Percentiles rank a stretch among this genome's conserved stretches.
phyloP scores from a whole-genome alignment of 2,113 vertebrate genomes.

The Aspiorhynchus laticeps region DNA sequence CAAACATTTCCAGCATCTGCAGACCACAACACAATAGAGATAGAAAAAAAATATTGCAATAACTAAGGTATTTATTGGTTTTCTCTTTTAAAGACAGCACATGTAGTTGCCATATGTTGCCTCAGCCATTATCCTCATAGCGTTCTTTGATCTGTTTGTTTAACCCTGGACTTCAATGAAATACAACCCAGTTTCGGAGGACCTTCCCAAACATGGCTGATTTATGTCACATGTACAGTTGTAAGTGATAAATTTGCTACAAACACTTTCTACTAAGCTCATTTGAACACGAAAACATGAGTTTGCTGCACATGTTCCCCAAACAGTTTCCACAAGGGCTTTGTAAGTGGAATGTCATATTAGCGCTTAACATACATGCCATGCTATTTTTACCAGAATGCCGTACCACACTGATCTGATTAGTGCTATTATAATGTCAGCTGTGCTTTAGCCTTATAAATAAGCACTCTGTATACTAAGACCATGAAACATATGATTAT shows the following conservation, averaged over 20 bases:
- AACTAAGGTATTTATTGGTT: neutral
- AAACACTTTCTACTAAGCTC: neutral
- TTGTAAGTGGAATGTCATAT: neutral
- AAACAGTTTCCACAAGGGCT: neutral
- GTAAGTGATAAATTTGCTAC: neutral
- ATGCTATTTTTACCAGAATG: conserved; percentile 18
- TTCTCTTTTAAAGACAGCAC: neutral
- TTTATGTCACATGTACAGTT: neutral
- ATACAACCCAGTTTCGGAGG: neutral
- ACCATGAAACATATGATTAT: neutral
- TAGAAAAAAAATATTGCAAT: neutral
- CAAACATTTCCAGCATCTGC: conserved; percentile 91
- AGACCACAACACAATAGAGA: neutral
- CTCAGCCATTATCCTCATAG: conserved; percentile 1
- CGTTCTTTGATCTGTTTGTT: conserved; percentile 18
- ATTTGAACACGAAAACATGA: neutral
- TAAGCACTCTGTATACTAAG: neutral
- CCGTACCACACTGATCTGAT: conserved; percentile 9
- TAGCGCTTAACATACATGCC: neutral
- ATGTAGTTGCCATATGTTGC: conserved; percentile 1
- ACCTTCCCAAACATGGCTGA: neutral
- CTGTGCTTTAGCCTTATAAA: conserved; percentile 5
- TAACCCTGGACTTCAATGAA: neutral
- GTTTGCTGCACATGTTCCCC: neutral
- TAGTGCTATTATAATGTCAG: conserved; percentile 18